Conservation (phyloP, 2,797 vertebrate species). For the Euphonia xanthogaster region DNA sequence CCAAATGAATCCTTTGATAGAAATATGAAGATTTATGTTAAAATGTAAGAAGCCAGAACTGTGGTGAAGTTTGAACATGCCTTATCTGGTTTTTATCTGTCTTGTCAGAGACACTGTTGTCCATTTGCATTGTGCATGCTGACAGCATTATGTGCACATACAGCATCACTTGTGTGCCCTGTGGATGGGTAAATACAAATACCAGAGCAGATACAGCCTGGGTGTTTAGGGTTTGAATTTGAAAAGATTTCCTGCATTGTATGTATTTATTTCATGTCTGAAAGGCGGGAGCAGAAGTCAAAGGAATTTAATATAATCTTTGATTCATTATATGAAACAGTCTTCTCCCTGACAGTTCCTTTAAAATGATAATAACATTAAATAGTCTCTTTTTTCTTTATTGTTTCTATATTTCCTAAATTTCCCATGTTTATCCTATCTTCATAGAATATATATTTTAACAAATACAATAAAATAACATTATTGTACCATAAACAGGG, state of each 20-base stretch:
- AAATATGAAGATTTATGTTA: conserved; percentile 16
- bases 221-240: background rate
- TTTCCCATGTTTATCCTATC: background rate
- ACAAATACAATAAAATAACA: background rate
- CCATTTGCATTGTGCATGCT: background rate
- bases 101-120: background rate
- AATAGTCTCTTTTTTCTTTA: background rate
- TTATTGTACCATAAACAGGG: background rate
- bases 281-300: background rate
- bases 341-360: background rate
- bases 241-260: background rate
- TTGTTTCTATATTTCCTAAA: background rate
- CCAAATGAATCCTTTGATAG: conserved; percentile 14
- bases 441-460: background rate
- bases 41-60: background rate
- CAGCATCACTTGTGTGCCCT: background rate
- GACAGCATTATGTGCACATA: background rate
- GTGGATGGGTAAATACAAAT: background rate
- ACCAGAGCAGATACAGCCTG: background rate
- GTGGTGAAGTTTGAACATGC: background rate
- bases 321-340: background rate
- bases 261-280: background rate
- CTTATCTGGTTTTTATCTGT: background rate
- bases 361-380: background rate
- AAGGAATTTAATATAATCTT: background rate